Base-by-base conservation (phyloP, 2,888 invertebrate genomes). In the Unio pictorum region DNA sequence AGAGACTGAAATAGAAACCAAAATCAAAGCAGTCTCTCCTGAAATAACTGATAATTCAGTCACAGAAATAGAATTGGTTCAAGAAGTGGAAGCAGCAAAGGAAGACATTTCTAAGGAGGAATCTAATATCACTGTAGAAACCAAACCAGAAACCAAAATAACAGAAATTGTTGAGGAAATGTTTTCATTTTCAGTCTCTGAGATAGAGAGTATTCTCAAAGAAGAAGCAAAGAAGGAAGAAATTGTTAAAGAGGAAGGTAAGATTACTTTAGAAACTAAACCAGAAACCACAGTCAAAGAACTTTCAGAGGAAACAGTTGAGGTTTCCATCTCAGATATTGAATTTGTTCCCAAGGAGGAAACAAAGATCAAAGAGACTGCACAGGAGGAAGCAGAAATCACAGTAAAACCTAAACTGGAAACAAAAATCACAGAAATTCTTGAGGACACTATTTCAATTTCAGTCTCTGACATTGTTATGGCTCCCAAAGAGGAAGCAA, bases 201-300 rank as follows among this genome's bases (percentile, higher is more conserved):
- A 73, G 55, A 55, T 71, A 58, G 71, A 70, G 30, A 65, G 71
- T 5, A 68, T 67, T 55, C 67, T 56, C 11, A 63, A 60, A 58
- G 66, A 68, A 60, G 66, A 62, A 59, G 63, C 66, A 34, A 55
- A 71, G 34, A 28, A 67, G n/a, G 54, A 65, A 45, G n/a, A 55
- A 58, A 28, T 63, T 26, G 23, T n/a, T 58, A 59, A 63, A 64
- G 66, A 64, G 8, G 57, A 61, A 23, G n/a, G 23, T 64, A 23
- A 64, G 64, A 64, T 30, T 18, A 28, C 20, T n/a, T 8, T 23
- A 64, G 55, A 54, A 23, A 55, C 55, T 64, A 55, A 20, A 20
- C 30, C 8, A 20, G 55, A 55, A 11, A 55, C 34, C 55, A 55
- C 64, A 28, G n/a, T 30, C 11, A 28, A 23, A 28, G 8, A 28